phyloP scores from a whole-genome alignment of 1,140 invertebrate genomes.

The Conopomorpha cramerella region DNA sequence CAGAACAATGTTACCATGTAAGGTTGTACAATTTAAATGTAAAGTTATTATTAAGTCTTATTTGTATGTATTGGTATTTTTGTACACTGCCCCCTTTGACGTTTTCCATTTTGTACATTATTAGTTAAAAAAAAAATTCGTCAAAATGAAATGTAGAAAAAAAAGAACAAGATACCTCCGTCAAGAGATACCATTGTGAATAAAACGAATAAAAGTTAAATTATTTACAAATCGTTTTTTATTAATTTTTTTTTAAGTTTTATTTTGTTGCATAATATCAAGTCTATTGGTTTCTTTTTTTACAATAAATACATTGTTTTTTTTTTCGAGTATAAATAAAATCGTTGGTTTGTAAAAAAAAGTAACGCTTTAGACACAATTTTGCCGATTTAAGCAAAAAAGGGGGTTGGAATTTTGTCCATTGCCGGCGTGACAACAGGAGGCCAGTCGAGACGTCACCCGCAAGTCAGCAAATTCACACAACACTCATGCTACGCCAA shows the following conservation, averaged over 20 bases:
- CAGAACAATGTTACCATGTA: background rate
- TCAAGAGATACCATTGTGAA: background rate
- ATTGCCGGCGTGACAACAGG: constrained; percentile 17
- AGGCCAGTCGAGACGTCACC: constrained; percentile 15
- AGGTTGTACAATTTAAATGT: background rate
- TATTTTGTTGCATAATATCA: constrained; percentile 51
- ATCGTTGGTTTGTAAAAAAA: constrained; percentile 31
- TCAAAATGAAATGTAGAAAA: background rate
- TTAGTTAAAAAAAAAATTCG: background rate
- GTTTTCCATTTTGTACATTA: background rate
- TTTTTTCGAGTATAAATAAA: constrained; percentile 51
- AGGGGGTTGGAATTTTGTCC: constrained; percentile 33
- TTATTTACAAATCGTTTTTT: constrained; percentile 55
- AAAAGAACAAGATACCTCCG: background rate
- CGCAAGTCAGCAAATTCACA: constrained; percentile 32
- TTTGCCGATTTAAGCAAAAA: constrained; percentile 20
- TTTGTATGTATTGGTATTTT: background rate
- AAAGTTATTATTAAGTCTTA: background rate
- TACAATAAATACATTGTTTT: constrained; percentile 49
- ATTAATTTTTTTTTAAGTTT: no score
- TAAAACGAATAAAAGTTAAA: background rate
- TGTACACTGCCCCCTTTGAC: background rate
- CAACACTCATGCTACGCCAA: constrained; percentile 29
- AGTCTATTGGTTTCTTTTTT: constrained; percentile 46
- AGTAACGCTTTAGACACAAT: constrained; percentile 36